Evolutionary conservation across 2,888 invertebrate species (phyloP).

Genomic region (Vesta saturnalis): DNA sequence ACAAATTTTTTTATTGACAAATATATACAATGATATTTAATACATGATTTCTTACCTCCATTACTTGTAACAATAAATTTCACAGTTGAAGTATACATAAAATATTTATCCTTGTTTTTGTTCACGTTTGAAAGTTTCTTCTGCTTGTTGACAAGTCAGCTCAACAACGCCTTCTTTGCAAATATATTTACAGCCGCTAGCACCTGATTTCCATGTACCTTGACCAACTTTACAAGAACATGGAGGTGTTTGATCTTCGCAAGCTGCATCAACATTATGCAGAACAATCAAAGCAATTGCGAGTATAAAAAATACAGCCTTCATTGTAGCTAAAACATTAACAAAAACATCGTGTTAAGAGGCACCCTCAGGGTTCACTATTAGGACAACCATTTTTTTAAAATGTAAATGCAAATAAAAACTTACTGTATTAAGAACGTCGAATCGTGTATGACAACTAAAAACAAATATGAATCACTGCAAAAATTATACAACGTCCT

Average conservation of each 20-base stretch:
- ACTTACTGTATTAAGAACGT: no score
- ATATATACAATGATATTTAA: no score
- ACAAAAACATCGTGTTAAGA: neutral
- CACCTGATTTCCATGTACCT: slow-evolving; percentile 1
- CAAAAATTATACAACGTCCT: neutral
- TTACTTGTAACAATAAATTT: no score
- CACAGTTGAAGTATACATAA: no score
- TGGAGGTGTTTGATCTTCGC: slow-evolving; percentile 1
- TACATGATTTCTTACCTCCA: no score
- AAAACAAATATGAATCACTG: no score
- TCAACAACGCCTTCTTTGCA: slow-evolving; percentile 13
- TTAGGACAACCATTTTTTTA: no score
- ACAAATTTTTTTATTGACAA: no score
- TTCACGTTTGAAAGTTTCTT: slow-evolving; percentile 16
- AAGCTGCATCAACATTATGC: neutral
- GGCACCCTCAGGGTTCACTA: neutral
- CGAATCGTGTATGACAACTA: no score
- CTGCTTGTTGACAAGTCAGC: slow-evolving; percentile 7
- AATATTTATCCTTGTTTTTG: slow-evolving; percentile 18
- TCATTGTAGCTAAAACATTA: slow-evolving; percentile 3
- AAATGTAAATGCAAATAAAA: no score
- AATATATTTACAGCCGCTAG: neutral
- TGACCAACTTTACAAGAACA: slow-evolving; percentile 5
- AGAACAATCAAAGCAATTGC: neutral
- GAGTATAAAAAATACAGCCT: neutral